Conservation (phyloP, 1,140 invertebrate species). For the Zaprionus africanus region DNA sequence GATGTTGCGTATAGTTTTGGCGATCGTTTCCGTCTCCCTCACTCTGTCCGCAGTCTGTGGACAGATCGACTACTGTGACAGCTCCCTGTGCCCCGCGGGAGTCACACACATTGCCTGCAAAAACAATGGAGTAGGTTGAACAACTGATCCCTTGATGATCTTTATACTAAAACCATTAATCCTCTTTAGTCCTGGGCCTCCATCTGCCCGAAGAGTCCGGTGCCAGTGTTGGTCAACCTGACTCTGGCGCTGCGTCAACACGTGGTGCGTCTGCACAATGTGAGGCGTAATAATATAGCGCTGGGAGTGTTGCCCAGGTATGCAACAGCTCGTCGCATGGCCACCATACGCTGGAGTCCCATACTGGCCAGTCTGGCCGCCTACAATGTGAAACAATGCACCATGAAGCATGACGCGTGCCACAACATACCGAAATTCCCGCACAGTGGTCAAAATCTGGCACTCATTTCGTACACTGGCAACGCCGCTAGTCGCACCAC, state of each 20-base stretch:
- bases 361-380: conserved; percentile 55
- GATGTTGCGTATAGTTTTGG: conserved; percentile 42
- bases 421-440: conserved; percentile 56
- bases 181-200: conserved; percentile 30
- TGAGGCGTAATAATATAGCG: conserved; percentile 48
- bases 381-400: conserved; percentile 60
- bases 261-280: conserved; percentile 48
- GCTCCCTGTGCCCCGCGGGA: neutral
- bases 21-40: conserved; percentile 9
- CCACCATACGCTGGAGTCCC: conserved; percentile 63
- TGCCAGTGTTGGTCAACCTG: conserved; percentile 17
- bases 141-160: too few species aligned
- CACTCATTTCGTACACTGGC: conserved; percentile 39
- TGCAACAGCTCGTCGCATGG: conserved; percentile 54
- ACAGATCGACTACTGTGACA: conserved; percentile 39
- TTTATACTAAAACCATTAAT: too few species aligned
- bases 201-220: conserved; percentile 47
- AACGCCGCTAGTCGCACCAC: neutral
- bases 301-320: conserved; percentile 34
- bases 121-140: conserved; percentile 50
- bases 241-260: neutral
- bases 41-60: conserved; percentile 16
- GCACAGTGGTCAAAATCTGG: conserved; percentile 66
- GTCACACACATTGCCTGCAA: conserved; percentile 57
- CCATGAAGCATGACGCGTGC: conserved; percentile 62